Conservation (phyloP, 2,888 invertebrate species). For the Apotomis betuletana region DNA sequence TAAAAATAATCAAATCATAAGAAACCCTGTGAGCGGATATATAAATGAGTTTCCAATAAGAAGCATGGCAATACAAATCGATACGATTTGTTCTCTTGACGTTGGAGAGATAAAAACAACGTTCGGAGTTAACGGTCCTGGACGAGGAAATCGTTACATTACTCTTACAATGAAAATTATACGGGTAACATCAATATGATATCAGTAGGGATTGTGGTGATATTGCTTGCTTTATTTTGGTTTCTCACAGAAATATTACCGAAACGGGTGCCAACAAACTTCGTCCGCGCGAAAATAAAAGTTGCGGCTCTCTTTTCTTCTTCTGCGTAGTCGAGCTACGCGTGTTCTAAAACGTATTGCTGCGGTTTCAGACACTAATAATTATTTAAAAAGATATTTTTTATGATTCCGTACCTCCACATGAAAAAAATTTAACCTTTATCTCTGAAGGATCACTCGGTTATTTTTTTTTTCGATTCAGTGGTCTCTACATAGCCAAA, state of each 20-base stretch:
- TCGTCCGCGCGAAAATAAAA: too few relatives aligned
- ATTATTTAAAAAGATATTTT: too few relatives aligned
- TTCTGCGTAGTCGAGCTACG: too few relatives aligned
- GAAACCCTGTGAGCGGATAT: constrained; percentile 12
- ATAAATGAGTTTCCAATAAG: constrained; percentile 41
- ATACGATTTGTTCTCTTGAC: constrained; percentile 41
- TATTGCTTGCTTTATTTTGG: neutral
- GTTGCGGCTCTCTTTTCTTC: too few relatives aligned
- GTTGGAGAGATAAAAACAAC: constrained; percentile 40
- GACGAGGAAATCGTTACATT: constrained; percentile 36
- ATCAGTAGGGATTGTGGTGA: neutral
- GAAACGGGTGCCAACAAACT: too few relatives aligned
- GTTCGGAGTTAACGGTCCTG: constrained; percentile 25
- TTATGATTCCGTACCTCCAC: too few relatives aligned
- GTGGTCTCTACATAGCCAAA: too few relatives aligned
- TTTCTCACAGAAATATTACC: neutral
- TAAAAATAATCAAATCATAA: constrained; percentile 13
- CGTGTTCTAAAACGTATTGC: too few relatives aligned
- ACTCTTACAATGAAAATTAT: constrained; percentile 33
- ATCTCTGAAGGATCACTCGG: too few relatives aligned
- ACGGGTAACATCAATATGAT: constrained; percentile 27
- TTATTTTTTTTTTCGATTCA: too few relatives aligned
- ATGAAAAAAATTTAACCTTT: too few relatives aligned
- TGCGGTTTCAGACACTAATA: too few relatives aligned
- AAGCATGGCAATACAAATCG: constrained; percentile 37